These are phyloP conservation scores for Cheilosia scutellata DNA, from an alignment of 2,888 invertebrate species.

Conservation along the genomic window DNA sequence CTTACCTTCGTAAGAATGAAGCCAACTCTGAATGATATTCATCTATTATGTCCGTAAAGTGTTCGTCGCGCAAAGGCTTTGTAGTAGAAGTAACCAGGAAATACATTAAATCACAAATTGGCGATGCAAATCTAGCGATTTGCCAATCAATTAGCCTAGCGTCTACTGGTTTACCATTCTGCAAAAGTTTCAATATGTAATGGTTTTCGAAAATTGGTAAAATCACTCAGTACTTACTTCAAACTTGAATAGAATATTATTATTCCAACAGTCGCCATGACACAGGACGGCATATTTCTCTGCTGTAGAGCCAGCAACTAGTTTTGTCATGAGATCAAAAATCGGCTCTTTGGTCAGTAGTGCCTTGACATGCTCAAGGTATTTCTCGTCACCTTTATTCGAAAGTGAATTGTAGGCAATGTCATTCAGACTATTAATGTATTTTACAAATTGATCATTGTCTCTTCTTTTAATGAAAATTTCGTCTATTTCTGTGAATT, in stretches of 20 bases:
- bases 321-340: constrained; percentile 76
- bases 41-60: constrained; percentile 79
- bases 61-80: constrained; percentile 77
- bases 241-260: constrained; percentile 81
- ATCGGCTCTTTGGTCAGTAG: constrained; percentile 77
- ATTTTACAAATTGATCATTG: constrained; percentile 37
- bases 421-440: constrained; percentile 78
- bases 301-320: constrained; percentile 77
- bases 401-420: constrained; percentile 62
- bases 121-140: constrained; percentile 81
- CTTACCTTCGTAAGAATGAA: constrained; percentile 79
- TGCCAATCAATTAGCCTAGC: constrained; percentile 82
- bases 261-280: constrained; percentile 83
- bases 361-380: constrained; percentile 71
- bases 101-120: constrained; percentile 81
- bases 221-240: constrained; percentile 7
- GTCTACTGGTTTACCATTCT: constrained; percentile 65
- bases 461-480: constrained; percentile 76
- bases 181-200: not conserved
- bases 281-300: constrained; percentile 82
- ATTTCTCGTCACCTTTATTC: constrained; percentile 55
- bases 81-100: constrained; percentile 81
- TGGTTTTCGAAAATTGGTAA: not conserved
- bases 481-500: constrained; percentile 78
- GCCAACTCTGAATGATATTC: constrained; percentile 79